Conservation (phyloP, 2,888 invertebrate genomes). For the Ctenicera cuprea region DNA sequence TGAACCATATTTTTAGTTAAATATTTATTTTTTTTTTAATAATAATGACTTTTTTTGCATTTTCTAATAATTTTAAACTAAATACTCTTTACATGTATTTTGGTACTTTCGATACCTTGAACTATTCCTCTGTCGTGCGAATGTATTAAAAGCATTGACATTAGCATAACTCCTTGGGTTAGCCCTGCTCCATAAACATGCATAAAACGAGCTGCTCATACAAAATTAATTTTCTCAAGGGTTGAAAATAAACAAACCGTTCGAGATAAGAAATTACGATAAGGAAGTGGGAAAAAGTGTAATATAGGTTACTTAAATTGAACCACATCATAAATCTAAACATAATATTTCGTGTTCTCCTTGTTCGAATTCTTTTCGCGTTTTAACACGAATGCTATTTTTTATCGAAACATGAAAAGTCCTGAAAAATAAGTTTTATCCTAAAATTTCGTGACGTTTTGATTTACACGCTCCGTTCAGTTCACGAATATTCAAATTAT, state of each 20-base stretch:
- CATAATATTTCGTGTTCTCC: conserved; percentile 51
- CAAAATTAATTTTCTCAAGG: conserved; percentile 48
- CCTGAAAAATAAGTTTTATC: conserved; percentile 44
- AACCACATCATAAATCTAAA: conserved; percentile 51
- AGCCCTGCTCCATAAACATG: conserved; percentile 29
- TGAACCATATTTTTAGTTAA: too few species aligned
- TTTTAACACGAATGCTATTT: conserved; percentile 51
- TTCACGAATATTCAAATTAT: conserved; percentile 46
- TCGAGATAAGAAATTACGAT: conserved; percentile 48
- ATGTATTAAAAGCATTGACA: conserved; percentile 5
- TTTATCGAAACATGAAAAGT: conserved; percentile 44
- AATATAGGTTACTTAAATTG: conserved; percentile 51
- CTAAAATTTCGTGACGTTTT: conserved; percentile 43
- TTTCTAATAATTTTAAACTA: too few species aligned
- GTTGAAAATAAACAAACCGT: conserved; percentile 50
- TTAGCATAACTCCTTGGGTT: conserved; percentile 31
- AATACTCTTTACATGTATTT: too few species aligned
- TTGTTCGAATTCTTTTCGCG: conserved; percentile 47
- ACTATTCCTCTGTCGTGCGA: conserved; percentile 11
- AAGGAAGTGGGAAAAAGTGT: conserved; percentile 51
- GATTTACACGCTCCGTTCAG: conserved; percentile 43
- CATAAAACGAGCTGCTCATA: conserved; percentile 42
- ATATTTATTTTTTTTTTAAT: too few species aligned
- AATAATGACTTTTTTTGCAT: too few species aligned
- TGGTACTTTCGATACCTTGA: conserved; percentile 12